phyloP scores from a whole-genome alignment of 2,113 vertebrate genomes.

The Phaethon lepturus region DNA sequence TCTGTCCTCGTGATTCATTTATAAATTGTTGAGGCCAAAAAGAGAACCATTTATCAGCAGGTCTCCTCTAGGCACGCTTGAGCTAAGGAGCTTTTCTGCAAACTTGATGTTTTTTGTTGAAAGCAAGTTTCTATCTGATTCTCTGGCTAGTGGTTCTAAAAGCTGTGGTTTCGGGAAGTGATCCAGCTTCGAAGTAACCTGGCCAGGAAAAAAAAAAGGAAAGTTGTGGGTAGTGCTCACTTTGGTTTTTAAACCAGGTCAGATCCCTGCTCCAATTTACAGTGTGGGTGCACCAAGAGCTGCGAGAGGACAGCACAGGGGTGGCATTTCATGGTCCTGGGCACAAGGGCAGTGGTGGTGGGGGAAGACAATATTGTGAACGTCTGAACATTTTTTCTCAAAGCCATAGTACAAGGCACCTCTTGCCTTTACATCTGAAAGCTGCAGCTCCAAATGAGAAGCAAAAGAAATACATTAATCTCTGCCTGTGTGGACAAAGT shows the following conservation, averaged over 20 bases:
- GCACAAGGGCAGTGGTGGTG: background rate
- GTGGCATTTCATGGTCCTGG: background rate
- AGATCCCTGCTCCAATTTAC: conserved; percentile 21
- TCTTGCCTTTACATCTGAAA: background rate
- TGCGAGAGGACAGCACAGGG: background rate
- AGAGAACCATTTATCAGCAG: conserved; percentile 49
- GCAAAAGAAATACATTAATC: conserved; percentile 31
- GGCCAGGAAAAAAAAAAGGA: conserved; percentile 61
- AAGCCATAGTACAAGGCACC: background rate
- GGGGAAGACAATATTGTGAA: background rate
- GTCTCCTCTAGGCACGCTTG: conserved; percentile 32
- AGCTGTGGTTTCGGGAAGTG: conserved; percentile 47
- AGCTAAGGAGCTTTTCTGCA: conserved; percentile 64
- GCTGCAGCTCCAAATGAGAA: background rate
- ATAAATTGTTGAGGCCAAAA: conserved; percentile 34
- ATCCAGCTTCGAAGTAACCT: conserved; percentile 63
- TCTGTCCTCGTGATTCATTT: conserved; percentile 50
- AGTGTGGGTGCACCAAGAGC: background rate
- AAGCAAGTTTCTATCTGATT: conserved; percentile 60
- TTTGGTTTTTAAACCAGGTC: conserved; percentile 60
- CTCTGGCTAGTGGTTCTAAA: conserved; percentile 38
- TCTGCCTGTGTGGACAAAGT: background rate
- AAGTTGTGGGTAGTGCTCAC: conserved; percentile 29
- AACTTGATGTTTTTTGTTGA: conserved; percentile 47
- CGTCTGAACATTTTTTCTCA: background rate